Base-by-base conservation (phyloP, 2,113 vertebrate genomes). In the Lates calcarifer region DNA sequence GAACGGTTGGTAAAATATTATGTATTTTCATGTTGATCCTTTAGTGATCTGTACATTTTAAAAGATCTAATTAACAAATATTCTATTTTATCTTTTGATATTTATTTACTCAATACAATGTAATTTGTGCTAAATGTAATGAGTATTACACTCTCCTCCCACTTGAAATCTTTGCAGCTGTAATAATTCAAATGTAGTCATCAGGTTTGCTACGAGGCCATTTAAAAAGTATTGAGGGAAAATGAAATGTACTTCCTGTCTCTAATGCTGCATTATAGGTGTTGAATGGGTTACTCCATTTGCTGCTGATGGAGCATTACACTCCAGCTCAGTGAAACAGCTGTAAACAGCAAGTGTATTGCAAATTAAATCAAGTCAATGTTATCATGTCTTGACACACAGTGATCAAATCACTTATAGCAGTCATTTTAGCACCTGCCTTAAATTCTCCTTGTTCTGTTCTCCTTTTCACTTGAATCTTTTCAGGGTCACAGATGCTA, bases 281-380 rank as follows among this genome's bases (percentile, higher is more conserved):
- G 74, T 43, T 85, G 84, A 86, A 87, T 79, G 80, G 68, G 53
- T 82, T 79, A 58, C 61, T 88, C 61, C 60, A 77, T 87, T 79
- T 79, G 83, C 80, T 63, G 80, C 80, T 83, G 86, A 77, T 76
- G 76, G 86, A 87, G 83, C 77, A 58, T 89, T 75, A 77, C 63
- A 58, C 62, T 83, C 68, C 73, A 77, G 73, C 61, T 85, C 84
- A 74, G 78, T 85, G 81, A 90, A 87, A 87, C 76, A 82, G 83
- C 87, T 83, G 90, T 85, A 82, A 85, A 71, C 58, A 76, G 79
- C 22, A 55, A 88, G 80, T 81, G 33, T 79, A 70, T 79, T 51
- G 18, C 83, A 89, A 82, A 91, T 90, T 77, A 79, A 91, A 82
- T 85, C 83, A 89, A 74, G 72, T 80, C 85, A 84, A 1, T 78